Conservation (phyloP, 2,797 vertebrate genomes). For the Myiothlypis chrysogaster region DNA sequence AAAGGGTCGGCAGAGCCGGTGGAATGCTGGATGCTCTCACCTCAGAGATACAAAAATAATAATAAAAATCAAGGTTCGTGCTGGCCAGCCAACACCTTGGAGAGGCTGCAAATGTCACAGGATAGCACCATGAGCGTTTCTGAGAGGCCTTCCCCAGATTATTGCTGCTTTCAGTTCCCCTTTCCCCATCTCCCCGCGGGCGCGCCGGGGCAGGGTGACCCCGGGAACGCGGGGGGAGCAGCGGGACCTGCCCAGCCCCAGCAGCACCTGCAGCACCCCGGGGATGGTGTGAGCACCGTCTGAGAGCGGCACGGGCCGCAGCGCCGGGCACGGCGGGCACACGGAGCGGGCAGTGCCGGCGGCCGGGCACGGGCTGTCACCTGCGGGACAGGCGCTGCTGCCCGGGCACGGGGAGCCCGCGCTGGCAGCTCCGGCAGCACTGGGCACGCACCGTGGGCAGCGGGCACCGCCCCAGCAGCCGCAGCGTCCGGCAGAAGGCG, state of each 20-base stretch:
- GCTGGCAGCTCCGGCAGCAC: conserved; percentile 87
- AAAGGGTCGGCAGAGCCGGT: neutral
- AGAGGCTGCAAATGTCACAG: neutral
- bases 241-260: neutral
- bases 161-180: neutral
- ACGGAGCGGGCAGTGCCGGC: too few relatives aligned
- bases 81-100: conserved; percentile 55
- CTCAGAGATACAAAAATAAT: conserved; percentile 40
- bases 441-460: conserved; percentile 78
- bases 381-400: conserved; percentile 53
- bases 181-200: accelerated
- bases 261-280: neutral
- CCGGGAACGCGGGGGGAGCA: neutral
- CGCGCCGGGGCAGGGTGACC: accelerated
- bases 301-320: neutral
- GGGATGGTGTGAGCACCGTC: neutral
- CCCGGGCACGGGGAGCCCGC: neutral
- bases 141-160: neutral
- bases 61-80: conserved; percentile 40
- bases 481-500: conserved; percentile 87
- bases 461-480: conserved; percentile 83
- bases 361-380: conserved; percentile 41
- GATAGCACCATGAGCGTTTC: conserved; percentile 69
- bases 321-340: too few relatives aligned
- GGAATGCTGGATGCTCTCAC: neutral